Evolutionary conservation across 64 coral and sea anemone genomes (phyloP).

Genomic region (Porites australiensis): DNA sequence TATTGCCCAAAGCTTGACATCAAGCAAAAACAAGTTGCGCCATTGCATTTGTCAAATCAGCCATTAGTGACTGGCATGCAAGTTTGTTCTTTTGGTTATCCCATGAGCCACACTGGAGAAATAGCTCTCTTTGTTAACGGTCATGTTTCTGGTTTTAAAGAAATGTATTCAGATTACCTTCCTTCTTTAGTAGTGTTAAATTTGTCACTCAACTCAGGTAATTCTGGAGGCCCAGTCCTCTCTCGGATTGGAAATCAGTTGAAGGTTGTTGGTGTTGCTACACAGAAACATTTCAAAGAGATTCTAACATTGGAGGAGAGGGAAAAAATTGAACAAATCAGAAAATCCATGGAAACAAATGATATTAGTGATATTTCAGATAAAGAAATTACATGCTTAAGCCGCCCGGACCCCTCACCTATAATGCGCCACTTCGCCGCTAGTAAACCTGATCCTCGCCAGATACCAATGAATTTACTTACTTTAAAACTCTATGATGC

Average conservation of each 20-base stretch:
- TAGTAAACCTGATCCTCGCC: background rate
- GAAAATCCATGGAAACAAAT: background rate
- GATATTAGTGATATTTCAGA: too few species aligned
- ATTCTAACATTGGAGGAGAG: background rate
- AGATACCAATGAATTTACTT: background rate
- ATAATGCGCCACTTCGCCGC: too few species aligned
- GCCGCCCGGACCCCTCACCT: too few species aligned
- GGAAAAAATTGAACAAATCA: background rate
- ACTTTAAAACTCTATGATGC: conserved; percentile 13
- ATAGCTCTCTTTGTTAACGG: background rate
- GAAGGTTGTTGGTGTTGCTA: background rate
- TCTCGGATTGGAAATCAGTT: background rate
- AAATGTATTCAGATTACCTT: background rate
- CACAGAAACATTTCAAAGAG: background rate
- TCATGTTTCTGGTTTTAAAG: background rate
- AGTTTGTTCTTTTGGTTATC: background rate
- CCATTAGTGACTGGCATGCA: background rate
- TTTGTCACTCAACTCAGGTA: background rate
- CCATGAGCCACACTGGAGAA: background rate
- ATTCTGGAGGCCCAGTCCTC: background rate
- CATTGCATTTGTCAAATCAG: background rate
- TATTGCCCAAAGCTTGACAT: background rate
- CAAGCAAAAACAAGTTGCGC: background rate
- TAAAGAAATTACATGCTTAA: too few species aligned
- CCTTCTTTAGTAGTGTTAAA: background rate